Evolutionary conservation across 1,140 invertebrate genomes (phyloP).

Genomic region (Drosophila saltans): DNA sequence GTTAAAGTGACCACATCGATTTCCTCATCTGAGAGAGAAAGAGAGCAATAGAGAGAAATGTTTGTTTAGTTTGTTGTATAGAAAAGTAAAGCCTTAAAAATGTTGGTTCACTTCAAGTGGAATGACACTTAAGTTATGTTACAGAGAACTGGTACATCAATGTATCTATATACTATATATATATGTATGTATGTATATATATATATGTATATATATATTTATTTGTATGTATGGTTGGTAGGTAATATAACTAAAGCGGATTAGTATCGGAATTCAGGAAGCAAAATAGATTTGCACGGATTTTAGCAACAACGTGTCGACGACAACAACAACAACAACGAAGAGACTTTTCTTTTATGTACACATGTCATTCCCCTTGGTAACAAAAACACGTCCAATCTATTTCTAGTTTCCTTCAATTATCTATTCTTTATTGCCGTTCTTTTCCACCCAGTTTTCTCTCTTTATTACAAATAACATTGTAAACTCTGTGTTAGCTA

Average conservation of each 20-base stretch:
- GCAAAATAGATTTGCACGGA: constrained; percentile 75
- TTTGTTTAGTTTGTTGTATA: not conserved
- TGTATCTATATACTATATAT: too few species aligned
- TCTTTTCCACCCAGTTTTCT: not conserved
- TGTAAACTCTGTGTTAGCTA: not conserved
- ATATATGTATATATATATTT: not conserved
- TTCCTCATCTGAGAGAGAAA: constrained; percentile 87
- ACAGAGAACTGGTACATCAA: too few species aligned
- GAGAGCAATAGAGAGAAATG: not conserved
- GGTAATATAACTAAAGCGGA: constrained; percentile 56
- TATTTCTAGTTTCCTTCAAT: not conserved
- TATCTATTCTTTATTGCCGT: not conserved
- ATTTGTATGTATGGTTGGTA: not conserved
- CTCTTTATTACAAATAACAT: not conserved
- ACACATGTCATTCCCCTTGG: not conserved
- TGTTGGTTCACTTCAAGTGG: constrained; percentile 2
- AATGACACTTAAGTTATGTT: too few species aligned
- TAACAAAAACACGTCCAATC: not conserved
- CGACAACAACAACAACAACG: constrained; percentile 6
- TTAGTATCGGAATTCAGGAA: constrained; percentile 80
- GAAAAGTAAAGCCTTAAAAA: constrained; percentile 46
- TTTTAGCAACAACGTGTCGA: constrained; percentile 37
- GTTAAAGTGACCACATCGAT: constrained; percentile 91
- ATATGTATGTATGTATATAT: not conserved
- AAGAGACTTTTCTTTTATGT: constrained; percentile 14